Percentiles rank a stretch among this genome's conserved stretches.
Evolutionary conservation across 2,113 vertebrate genomes (phyloP).

Genomic region (Oncorhynchus kisutch): DNA sequence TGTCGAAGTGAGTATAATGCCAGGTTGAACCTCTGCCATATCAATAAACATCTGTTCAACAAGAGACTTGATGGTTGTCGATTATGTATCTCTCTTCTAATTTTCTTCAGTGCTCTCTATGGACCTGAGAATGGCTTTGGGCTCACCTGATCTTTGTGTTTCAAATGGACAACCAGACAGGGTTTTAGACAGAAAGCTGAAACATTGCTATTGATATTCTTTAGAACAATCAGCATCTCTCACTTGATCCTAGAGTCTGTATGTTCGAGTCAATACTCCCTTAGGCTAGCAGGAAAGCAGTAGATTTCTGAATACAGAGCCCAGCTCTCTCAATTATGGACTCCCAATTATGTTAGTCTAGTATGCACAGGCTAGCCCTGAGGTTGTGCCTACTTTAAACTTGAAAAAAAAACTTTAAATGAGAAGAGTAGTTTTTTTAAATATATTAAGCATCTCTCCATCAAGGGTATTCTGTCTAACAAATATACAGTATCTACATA

Average conservation of each 20-base stretch:
- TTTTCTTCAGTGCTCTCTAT: neutral
- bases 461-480: too few relatives aligned
- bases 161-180: slow-evolving; percentile 8
- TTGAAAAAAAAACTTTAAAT: too few relatives aligned
- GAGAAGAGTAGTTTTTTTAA: too few relatives aligned
- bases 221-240: slow-evolving; percentile 3
- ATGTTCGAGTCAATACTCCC: slow-evolving; percentile 6
- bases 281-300: neutral
- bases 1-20: neutral
- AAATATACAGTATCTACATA: too few relatives aligned
- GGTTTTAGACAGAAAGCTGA: neutral
- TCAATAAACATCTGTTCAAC: neutral
- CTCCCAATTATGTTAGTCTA: neutral
- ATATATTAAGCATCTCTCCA: too few relatives aligned
- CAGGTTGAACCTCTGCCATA: neutral
- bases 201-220: slow-evolving; percentile 5
- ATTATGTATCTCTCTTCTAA: neutral
- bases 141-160: neutral
- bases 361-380: neutral
- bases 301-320: neutral
- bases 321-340: slow-evolving; percentile 4
- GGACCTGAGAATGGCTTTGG: neutral
- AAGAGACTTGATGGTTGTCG: neutral
- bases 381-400: neutral
- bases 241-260: neutral